Evolutionary conservation across 2,113 vertebrate species (phyloP), one percentile per base, ranked within the genome.

Genomic region (Condylura cristata): DNA sequence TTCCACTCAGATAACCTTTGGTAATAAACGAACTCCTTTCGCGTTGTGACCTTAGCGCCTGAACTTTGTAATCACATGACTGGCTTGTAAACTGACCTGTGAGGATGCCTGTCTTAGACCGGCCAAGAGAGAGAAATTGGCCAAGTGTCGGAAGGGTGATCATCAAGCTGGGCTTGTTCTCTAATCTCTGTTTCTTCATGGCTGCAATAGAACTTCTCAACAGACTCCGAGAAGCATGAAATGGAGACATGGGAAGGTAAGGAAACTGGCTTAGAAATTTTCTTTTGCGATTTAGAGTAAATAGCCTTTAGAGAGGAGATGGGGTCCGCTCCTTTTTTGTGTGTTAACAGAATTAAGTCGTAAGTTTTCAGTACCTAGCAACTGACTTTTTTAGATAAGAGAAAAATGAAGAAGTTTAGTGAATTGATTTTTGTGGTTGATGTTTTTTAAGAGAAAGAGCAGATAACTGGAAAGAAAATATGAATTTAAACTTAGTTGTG

Each of bases 171-270:
- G 96, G 92, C 97, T 98, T 97, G 97, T 98, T 98, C 97, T 97
- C 91, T 96, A 98, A 96, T 97, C 98, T 98, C 97, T 95, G 65
- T 97, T 98, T 98, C 98, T 99, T 98, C 99, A 99, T 99, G 99
- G 99, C 98, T 98, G 98, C 98, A 95, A 98, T 97, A 97, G 94
- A 96, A 94, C 96, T 97, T 97, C 96, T 97, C 95, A 96, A 71
- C 96, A 96, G 95, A 98, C 97, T 97, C 93, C 95, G 94, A 98
- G 98, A 98, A 99, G 99, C 98, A 99, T 99, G 98, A 99, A 98
- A 99, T 99, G 99, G 99, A 99, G 97, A 98, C 99, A 98, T 99
- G 99, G 99, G 99, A 99, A 99, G 99, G 99, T 99, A 99, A 98
- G 86, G 98, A 34, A 72, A 22, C 41, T 37, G 75, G 20, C 63